Conservation (phyloP, 2,113 vertebrate species). For the Mixornis gularis region DNA sequence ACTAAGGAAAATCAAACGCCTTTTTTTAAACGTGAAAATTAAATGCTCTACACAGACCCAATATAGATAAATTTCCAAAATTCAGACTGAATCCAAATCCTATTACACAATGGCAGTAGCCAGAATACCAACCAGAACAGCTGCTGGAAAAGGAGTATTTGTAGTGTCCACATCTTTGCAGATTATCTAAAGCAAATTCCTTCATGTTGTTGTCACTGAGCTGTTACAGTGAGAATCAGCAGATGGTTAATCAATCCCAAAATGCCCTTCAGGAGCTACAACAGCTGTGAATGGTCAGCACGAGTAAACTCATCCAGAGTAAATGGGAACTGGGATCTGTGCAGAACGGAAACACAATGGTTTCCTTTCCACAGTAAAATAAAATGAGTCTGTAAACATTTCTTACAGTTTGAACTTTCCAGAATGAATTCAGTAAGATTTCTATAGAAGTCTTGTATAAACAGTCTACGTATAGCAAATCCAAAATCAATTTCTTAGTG, state of each 20-base stretch:
- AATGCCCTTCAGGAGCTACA: slow-evolving; percentile 47
- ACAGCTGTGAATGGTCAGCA: slow-evolving; percentile 58
- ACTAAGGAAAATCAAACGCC: not conserved
- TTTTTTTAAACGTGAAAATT: not conserved
- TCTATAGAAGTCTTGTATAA: not conserved
- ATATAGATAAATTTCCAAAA: not conserved
- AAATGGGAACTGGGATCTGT: not conserved
- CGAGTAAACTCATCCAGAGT: slow-evolving; percentile 14
- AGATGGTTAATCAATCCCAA: slow-evolving; percentile 63
- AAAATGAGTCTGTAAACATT: not conserved
- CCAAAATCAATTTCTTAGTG: not conserved
- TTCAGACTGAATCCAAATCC: not conserved
- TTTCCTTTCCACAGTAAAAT: not conserved
- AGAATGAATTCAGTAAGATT: not conserved
- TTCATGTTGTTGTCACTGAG: not conserved
- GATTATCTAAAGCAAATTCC: slow-evolving; percentile 35
- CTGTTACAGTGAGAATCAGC: slow-evolving; percentile 42
- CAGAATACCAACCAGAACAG: not conserved
- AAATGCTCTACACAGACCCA: not conserved
- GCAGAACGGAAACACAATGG: not conserved
- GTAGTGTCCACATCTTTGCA: not conserved
- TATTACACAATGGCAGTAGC: not conserved
- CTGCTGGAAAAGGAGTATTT: slow-evolving; percentile 2
- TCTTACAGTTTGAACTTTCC: not conserved
- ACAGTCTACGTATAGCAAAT: not conserved